phyloP scores from a whole-genome alignment of 2,797 vertebrate species.

The Odontamblyopus lacepedii region DNA sequence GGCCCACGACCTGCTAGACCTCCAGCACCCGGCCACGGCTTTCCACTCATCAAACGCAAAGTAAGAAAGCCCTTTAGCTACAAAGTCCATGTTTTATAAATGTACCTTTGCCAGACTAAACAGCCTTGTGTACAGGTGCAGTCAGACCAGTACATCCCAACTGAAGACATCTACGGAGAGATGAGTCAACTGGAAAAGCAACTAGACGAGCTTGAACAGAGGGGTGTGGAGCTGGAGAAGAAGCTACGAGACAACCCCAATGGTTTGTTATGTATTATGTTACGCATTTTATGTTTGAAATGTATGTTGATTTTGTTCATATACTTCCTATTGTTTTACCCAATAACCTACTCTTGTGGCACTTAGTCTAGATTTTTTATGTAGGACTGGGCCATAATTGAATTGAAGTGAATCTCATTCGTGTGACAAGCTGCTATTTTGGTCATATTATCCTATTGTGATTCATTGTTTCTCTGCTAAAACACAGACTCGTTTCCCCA shows the following conservation, averaged over 20 bases:
- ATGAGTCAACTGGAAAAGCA: conserved; percentile 90
- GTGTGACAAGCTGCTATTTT: too few relatives aligned
- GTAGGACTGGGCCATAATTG: too few relatives aligned
- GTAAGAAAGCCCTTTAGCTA: conserved; percentile 59
- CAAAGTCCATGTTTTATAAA: background rate
- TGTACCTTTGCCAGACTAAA: background rate
- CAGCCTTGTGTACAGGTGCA: conserved; percentile 82
- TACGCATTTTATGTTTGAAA: too few relatives aligned
- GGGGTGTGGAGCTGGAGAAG: conserved; percentile 91
- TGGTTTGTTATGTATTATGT: conserved; percentile 65
- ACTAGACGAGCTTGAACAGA: conserved; percentile 91
- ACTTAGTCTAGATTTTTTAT: background rate
- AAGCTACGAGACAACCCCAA: conserved; percentile 86
- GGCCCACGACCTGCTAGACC: conserved; percentile 89
- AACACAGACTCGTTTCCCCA: too few relatives aligned
- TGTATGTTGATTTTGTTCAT: too few relatives aligned
- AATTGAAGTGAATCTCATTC: too few relatives aligned
- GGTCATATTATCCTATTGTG: too few relatives aligned
- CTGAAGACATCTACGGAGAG: conserved; percentile 94
- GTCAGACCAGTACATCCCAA: conserved; percentile 94
- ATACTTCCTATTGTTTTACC: too few relatives aligned
- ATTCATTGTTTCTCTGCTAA: too few relatives aligned
- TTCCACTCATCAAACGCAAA: conserved; percentile 98
- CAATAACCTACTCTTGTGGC: background rate
- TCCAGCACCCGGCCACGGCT: conserved; percentile 94